phyloP scores from a whole-genome alignment of 2,888 invertebrate genomes.

The Pyrrhia umbra region DNA sequence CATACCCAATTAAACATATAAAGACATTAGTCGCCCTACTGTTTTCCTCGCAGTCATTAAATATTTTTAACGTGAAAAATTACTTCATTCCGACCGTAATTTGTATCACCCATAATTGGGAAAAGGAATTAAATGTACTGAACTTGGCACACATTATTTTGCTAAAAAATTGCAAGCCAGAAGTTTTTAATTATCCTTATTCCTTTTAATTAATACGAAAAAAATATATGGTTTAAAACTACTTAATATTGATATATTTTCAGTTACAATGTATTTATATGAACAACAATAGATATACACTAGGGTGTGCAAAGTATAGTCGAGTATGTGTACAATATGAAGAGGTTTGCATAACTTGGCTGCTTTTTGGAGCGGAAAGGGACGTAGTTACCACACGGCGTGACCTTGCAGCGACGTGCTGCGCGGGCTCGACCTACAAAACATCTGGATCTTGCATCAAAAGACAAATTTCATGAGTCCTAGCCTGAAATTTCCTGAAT shows the following conservation, averaged over 20 bases:
- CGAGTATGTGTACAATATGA: slow-evolving; percentile 50
- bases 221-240: too few species aligned
- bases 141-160: neutral
- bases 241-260: too few species aligned
- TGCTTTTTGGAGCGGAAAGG: slow-evolving; percentile 89
- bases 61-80: neutral
- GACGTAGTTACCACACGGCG: slow-evolving; percentile 81
- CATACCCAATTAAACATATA: slow-evolving; percentile 26
- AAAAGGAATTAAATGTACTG: neutral
- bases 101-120: neutral
- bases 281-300: slow-evolving; percentile 34
- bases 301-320: slow-evolving; percentile 41
- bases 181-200: neutral
- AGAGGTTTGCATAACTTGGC: slow-evolving; percentile 83
- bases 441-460: slow-evolving; percentile 61
- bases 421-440: slow-evolving; percentile 61
- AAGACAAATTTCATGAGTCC: slow-evolving; percentile 33
- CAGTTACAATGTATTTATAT: slow-evolving; percentile 8
- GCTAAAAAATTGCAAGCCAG: neutral
- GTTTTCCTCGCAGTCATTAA: neutral
- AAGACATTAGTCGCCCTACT: slow-evolving; percentile 16
- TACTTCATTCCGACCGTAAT: neutral
- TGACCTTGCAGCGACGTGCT: slow-evolving; percentile 77
- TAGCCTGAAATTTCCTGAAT: slow-evolving; percentile 3
- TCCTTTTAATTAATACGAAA: too few species aligned